Percentiles rank a stretch among this genome's conserved stretches.
Evolutionary conservation across 2,888 invertebrate species (phyloP).

Genomic region (Neuroscelio doddi): DNA sequence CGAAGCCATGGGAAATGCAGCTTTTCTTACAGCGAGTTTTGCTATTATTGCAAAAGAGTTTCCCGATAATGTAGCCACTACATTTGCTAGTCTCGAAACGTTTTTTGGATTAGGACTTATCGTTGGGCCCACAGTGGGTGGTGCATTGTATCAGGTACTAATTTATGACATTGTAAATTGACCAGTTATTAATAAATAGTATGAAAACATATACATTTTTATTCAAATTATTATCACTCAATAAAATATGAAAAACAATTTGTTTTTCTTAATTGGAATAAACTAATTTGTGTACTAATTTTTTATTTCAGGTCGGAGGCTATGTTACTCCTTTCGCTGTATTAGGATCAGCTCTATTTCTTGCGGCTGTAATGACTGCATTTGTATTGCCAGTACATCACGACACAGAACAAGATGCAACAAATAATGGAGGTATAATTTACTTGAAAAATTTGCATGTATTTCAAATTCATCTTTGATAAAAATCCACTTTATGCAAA

Average conservation of each 20-base stretch:
- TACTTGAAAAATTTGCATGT: conserved; percentile 61
- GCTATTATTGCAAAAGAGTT: conserved; percentile 92
- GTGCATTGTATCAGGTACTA: conserved; percentile 81
- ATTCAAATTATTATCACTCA: neutral
- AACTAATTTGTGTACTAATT: conserved; percentile 1
- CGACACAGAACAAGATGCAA: conserved; percentile 74
- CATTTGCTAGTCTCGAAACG: conserved; percentile 89
- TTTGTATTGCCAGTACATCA: conserved; percentile 80
- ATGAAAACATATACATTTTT: too few species aligned
- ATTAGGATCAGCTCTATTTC: conserved; percentile 82
- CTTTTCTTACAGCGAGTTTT: conserved; percentile 89
- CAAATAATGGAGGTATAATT: conserved; percentile 75
- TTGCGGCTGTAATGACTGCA: conserved; percentile 83
- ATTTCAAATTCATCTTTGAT: too few species aligned
- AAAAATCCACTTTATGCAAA: too few species aligned
- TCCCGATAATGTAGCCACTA: conserved; percentile 87
- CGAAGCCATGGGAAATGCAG: conserved; percentile 90
- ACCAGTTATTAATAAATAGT: too few species aligned
- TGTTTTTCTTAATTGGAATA: conserved; percentile 11
- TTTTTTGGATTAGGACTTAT: conserved; percentile 91
- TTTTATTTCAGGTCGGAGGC: conserved; percentile 76
- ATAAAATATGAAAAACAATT: conserved; percentile 14
- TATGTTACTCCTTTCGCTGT: conserved; percentile 87
- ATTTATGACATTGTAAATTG: neutral
- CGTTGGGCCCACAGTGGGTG: conserved; percentile 92